Conservation (phyloP, 2,797 vertebrate genomes). For the Spheniscus humboldti region DNA sequence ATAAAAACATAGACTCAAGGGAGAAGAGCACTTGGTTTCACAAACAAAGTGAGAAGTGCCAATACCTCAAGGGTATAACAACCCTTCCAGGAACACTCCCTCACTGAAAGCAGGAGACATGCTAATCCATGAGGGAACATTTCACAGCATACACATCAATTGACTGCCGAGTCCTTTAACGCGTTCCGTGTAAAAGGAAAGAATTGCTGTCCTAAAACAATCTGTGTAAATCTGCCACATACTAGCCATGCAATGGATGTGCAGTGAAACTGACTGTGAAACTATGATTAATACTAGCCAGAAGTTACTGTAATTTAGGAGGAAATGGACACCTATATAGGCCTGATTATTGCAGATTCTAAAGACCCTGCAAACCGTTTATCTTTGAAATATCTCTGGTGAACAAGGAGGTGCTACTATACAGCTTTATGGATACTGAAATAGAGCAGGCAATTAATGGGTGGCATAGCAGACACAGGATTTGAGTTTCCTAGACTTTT, state of each 20-base stretch:
- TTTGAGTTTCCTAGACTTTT: not conserved
- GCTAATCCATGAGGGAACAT: not conserved
- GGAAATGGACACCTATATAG: not conserved
- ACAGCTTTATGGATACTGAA: not conserved
- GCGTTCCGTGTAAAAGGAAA: not conserved
- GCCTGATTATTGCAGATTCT: not conserved
- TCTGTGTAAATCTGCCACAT: not conserved
- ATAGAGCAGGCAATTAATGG: not conserved
- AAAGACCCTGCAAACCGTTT: not conserved
- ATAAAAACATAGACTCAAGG: not conserved
- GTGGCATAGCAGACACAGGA: not conserved
- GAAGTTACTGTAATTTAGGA: not conserved
- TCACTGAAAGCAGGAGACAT: not conserved
- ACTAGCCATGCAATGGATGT: not conserved
- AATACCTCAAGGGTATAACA: not conserved
- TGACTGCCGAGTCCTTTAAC: not conserved
- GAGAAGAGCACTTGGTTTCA: not conserved
- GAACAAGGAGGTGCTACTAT: not conserved
- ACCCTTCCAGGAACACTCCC: not conserved
- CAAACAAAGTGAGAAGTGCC: not conserved
- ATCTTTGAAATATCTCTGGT: not conserved
- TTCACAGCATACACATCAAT: not conserved
- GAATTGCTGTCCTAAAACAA: not conserved
- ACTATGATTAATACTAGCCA: not conserved
- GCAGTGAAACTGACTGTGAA: not conserved